Percentiles rank a stretch among this genome's conserved stretches.
These are phyloP conservation scores for Oxyteleia sp. DNA, from an alignment of 2,888 invertebrate species.

Conservation along the genomic window DNA sequence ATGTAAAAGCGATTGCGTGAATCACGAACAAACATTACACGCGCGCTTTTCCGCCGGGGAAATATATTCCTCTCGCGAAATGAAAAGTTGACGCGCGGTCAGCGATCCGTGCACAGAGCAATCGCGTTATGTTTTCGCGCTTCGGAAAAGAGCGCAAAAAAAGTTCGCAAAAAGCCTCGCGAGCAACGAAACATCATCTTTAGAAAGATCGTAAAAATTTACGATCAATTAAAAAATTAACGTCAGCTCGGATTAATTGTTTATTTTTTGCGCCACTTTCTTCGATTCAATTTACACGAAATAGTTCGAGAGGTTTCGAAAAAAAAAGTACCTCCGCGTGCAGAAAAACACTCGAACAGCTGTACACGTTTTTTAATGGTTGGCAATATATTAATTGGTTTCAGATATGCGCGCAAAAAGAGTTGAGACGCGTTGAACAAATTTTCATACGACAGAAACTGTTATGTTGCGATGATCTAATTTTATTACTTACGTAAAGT, in stretches of 20 bases:
- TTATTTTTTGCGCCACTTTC: slow-evolving; percentile 41
- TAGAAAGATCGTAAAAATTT: slow-evolving; percentile 29
- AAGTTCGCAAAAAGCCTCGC: not conserved
- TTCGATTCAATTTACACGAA: no score
- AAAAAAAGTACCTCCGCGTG: no score
- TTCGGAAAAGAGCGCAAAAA: slow-evolving; percentile 21
- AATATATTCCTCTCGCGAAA: slow-evolving; percentile 43
- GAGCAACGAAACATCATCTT: slow-evolving; percentile 8
- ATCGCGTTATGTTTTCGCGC: slow-evolving; percentile 48
- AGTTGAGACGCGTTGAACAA: no score
- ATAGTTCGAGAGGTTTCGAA: no score
- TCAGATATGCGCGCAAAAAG: no score
- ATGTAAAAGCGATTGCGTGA: slow-evolving; percentile 42
- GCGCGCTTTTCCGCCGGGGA: slow-evolving; percentile 22
- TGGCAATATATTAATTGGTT: no score
- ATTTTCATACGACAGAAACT: no score
- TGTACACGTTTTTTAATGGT: no score
- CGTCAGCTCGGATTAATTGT: slow-evolving; percentile 16
- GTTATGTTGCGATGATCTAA: no score
- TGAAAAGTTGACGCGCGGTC: slow-evolving; percentile 54
- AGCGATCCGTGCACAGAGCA: slow-evolving; percentile 56
- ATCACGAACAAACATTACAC: slow-evolving; percentile 39
- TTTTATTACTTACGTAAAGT: no score
- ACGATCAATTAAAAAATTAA: slow-evolving; percentile 41
- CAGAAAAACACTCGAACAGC: no score